Percentiles rank a stretch among this genome's conserved stretches.
Conservation (phyloP, 2,888 invertebrate species). For the Laspeyria flexula region DNA sequence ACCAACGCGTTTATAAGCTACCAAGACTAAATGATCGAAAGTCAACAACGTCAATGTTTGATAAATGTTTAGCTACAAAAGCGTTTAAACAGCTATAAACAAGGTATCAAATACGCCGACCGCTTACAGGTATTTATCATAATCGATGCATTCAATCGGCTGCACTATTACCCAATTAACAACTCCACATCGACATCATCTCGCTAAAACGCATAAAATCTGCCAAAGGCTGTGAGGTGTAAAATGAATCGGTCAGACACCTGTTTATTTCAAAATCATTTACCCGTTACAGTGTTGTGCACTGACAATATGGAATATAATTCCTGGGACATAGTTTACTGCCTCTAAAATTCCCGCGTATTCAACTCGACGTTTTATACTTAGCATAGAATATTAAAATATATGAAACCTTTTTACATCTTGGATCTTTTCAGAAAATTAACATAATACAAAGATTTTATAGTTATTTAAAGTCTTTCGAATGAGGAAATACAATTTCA, state of each 20-base stretch:
- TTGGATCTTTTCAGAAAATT: not conserved
- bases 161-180: conserved; percentile 61
- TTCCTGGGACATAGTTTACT: conserved; percentile 12
- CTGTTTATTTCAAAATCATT: conserved; percentile 53
- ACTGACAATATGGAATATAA: conserved; percentile 16
- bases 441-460: not conserved
- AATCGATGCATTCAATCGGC: conserved; percentile 24
- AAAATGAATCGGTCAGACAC: conserved; percentile 33
- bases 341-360: conserved; percentile 5
- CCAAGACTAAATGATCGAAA: conserved; percentile 10
- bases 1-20: not conserved
- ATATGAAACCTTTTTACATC: not conserved
- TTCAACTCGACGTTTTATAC: not conserved
- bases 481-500: conserved; percentile 3
- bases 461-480: not conserved
- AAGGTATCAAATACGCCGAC: conserved; percentile 22
- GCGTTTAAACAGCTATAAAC: conserved; percentile 46
- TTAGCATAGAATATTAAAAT: conserved; percentile 6
- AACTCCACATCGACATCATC: conserved; percentile 49
- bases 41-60: conserved; percentile 25
- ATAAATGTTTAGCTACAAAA: conserved; percentile 48
- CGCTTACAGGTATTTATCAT: conserved; percentile 17
- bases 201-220: conserved; percentile 55
- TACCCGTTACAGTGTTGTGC: conserved; percentile 25
- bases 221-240: conserved; percentile 41